Percentiles rank a stretch among this genome's conserved stretches.
phyloP scores from a whole-genome alignment of 2,113 vertebrate species.

The Bubo bubo region DNA sequence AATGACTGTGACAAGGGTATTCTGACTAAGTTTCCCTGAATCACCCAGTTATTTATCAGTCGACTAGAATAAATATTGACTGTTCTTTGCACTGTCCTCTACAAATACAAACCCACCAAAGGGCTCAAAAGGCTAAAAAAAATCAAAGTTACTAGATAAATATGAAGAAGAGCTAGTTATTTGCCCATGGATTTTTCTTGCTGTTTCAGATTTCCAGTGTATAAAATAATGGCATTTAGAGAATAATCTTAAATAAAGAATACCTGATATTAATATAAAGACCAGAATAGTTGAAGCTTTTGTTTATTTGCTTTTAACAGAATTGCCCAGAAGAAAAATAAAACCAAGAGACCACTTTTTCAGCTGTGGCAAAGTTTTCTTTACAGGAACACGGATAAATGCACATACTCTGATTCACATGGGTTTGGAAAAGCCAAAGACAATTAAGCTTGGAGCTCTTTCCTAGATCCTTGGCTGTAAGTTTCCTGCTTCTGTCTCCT shows the following conservation, averaged over 20 bases:
- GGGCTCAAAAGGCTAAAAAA: slow-evolving; percentile 5
- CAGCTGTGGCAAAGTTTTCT: neutral
- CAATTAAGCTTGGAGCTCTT: neutral
- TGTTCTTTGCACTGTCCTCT: slow-evolving; percentile 64
- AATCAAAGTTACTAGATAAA: slow-evolving; percentile 2
- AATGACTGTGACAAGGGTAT: slow-evolving; percentile 45
- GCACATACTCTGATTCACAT: neutral
- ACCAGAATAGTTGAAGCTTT: neutral
- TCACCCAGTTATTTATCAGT: slow-evolving; percentile 65
- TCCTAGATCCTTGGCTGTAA: neutral
- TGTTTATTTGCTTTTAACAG: neutral
- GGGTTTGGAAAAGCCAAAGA: neutral
- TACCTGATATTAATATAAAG: neutral
- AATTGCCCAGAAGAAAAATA: neutral
- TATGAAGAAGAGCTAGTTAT: slow-evolving; percentile 26
- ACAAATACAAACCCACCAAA: slow-evolving; percentile 41
- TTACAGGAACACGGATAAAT: neutral
- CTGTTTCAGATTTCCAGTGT: neutral
- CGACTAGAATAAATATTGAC: slow-evolving; percentile 70
- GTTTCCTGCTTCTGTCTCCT: neutral
- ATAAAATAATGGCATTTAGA: neutral
- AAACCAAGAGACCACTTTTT: neutral
- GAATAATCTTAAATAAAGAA: neutral
- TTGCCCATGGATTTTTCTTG: slow-evolving; percentile 11
- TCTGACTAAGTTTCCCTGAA: slow-evolving; percentile 46